Conservation (phyloP, 2,888 invertebrate species). For the Drosophila algonquin region DNA sequence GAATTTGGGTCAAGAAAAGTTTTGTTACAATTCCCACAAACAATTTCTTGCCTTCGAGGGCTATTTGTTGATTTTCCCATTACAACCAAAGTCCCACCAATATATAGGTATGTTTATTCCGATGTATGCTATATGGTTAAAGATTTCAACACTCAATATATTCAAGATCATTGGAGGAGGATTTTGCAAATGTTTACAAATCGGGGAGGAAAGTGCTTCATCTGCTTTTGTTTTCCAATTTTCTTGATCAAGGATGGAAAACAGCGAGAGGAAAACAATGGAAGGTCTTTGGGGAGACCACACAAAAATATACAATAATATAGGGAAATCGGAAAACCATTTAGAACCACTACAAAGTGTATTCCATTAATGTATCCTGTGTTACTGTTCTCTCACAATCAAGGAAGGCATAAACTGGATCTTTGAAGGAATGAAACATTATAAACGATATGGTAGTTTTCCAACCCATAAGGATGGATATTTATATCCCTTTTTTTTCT, state of each 20-base stretch:
- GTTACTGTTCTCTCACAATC: neutral
- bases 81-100: neutral
- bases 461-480: neutral
- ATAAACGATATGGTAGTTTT: too few relatives aligned
- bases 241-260: neutral
- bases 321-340: neutral
- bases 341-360: neutral
- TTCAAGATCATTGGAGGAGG: neutral
- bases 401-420: too few relatives aligned
- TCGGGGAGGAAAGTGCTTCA: too few relatives aligned
- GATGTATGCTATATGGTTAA: slow-evolving; percentile 12
- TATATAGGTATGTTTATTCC: neutral
- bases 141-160: slow-evolving; percentile 12
- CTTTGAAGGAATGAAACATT: too few relatives aligned
- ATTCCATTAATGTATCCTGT: too few relatives aligned
- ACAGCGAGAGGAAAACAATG: neutral
- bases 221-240: too few relatives aligned
- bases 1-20: slow-evolving; percentile 27
- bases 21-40: slow-evolving; percentile 24
- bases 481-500: neutral
- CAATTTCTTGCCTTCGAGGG: neutral
- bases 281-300: neutral
- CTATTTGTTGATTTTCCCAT: slow-evolving; percentile 15
- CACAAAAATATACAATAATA: slow-evolving; percentile 19
- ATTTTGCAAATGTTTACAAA: slow-evolving; percentile 1